Evolutionary conservation across 2,888 invertebrate genomes (phyloP), one percentile per base, ranked within the genome.

Genomic region (Danaus chrysippus): DNA sequence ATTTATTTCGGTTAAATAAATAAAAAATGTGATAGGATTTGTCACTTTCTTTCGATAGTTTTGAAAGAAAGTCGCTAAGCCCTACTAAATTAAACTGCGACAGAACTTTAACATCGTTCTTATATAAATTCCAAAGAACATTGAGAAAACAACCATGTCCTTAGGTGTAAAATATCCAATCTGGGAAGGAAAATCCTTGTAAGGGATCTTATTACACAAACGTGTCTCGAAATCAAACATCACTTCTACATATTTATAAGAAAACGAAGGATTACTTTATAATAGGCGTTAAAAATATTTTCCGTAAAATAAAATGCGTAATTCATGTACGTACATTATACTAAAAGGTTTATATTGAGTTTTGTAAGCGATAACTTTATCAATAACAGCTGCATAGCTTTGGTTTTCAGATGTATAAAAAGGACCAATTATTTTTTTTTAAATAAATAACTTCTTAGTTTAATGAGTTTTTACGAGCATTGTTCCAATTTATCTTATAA

Each of bases 181-280:
- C 49, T 11, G 17, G 49, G 46, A 60, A 60, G 55, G 54, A 57
- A 57, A 61, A 56, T 56, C 60, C 62, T 64, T 58, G 64, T 10
- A 64, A 49, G 56, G 46, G 58, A 62, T 63, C 67, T 58, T 61
- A 67, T 67, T 65, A 65, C 46, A 42, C 11, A 46, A 23, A 63
- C 67, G 67, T 67, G 67, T 41, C 41, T 43, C 44, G 67, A 61
- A 63, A 52, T 23, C 13, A 41, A 62, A 60, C 23, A 12, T 34
- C 17, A 10, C 10, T 44, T 43, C 44, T 10, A 42, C 54, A 56
- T 54, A 56, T 65, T 65, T 65, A 63, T 43, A 52, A 58, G 6
- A 56, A 55, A 49, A 54, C 54, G 46, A 54, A 63, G 44, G 60
- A 43, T 11, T 59, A 34, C 59, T 57, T 61, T 59, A 17, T 42